Evolutionary conservation across 30 jellyfish, hydroid and myxozoan species (phyloP).

Genomic region (Clytia hemisphaerica): DNA sequence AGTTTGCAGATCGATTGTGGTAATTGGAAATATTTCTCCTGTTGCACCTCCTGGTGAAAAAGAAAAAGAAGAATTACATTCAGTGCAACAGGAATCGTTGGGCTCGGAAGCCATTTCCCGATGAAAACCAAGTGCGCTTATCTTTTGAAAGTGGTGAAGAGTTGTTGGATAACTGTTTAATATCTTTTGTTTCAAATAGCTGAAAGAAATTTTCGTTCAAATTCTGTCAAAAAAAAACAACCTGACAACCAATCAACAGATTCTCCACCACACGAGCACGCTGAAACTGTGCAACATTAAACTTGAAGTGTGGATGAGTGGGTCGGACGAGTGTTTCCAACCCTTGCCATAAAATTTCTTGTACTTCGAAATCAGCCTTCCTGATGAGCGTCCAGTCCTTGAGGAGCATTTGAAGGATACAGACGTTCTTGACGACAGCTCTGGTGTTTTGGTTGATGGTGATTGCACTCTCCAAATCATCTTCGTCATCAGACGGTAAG

Average conservation of each 20-base stretch:
- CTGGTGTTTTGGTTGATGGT: conserved; percentile 34
- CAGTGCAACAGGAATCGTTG: background rate
- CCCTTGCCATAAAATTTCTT: conserved; percentile 59
- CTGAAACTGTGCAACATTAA: conserved; percentile 76
- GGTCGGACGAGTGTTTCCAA: conserved; percentile 66
- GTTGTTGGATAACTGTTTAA: no score
- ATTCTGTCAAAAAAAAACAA: background rate
- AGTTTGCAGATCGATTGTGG: conserved; percentile 64
- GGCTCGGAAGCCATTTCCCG: background rate
- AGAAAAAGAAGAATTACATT: background rate
- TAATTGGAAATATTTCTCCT: conserved; percentile 36
- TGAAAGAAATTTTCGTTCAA: no score
- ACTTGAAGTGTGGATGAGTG: conserved; percentile 48
- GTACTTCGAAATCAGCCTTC: conserved; percentile 57
- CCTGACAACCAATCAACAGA: conserved; percentile 83
- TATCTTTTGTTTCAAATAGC: no score
- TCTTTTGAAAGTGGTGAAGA: no score
- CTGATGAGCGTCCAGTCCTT: conserved; percentile 77
- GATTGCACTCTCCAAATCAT: conserved; percentile 30
- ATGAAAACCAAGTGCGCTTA: no score
- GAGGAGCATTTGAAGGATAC: conserved; percentile 60
- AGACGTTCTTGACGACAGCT: conserved; percentile 84
- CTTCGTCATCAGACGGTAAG: conserved; percentile 39
- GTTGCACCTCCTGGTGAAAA: conserved; percentile 73
- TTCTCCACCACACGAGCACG: conserved; percentile 88